phyloP scores from a whole-genome alignment of 2,888 invertebrate genomes.

The Ophion costatus region DNA sequence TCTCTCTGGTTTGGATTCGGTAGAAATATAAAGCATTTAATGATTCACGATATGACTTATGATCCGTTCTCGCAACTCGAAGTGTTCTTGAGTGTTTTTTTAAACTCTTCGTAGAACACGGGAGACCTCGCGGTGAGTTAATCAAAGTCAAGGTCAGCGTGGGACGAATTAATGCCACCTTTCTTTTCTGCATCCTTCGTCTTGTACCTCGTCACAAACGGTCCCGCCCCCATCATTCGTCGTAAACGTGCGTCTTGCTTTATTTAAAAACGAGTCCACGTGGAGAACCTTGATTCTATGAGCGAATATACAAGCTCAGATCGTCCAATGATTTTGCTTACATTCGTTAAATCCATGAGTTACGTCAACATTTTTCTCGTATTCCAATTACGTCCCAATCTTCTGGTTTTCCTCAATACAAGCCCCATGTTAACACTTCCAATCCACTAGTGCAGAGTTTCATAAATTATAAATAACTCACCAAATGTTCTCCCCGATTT shows the following conservation, averaged over 20 bases:
- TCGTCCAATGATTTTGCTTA: background rate
- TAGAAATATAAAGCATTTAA: slow-evolving; percentile 7
- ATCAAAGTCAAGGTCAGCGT: slow-evolving; percentile 50
- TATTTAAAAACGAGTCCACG: slow-evolving; percentile 12
- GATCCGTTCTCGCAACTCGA: slow-evolving; percentile 22
- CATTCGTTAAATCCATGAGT: too few relatives aligned
- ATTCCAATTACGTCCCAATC: background rate
- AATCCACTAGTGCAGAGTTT: too few relatives aligned
- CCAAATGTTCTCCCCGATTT: too few relatives aligned
- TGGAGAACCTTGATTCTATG: slow-evolving; percentile 14
- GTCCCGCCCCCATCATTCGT: background rate
- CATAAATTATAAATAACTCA: too few relatives aligned
- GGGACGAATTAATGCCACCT: slow-evolving; percentile 15
- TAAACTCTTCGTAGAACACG: slow-evolving; percentile 7
- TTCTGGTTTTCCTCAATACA: background rate
- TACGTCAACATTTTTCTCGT: too few relatives aligned
- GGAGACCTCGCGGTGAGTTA: slow-evolving; percentile 10
- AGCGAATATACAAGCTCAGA: background rate
- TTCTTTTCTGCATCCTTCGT: slow-evolving; percentile 23
- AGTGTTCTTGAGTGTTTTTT: slow-evolving; percentile 40
- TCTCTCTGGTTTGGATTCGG: slow-evolving; percentile 14
- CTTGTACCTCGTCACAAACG: background rate
- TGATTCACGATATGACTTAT: slow-evolving; percentile 48
- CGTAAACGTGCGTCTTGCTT: slow-evolving; percentile 1
- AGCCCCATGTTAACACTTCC: background rate